Evolutionary conservation across 2,113 vertebrate species (phyloP), one percentile per base, ranked within the genome.

Genomic region (Carlito syrichta): DNA sequence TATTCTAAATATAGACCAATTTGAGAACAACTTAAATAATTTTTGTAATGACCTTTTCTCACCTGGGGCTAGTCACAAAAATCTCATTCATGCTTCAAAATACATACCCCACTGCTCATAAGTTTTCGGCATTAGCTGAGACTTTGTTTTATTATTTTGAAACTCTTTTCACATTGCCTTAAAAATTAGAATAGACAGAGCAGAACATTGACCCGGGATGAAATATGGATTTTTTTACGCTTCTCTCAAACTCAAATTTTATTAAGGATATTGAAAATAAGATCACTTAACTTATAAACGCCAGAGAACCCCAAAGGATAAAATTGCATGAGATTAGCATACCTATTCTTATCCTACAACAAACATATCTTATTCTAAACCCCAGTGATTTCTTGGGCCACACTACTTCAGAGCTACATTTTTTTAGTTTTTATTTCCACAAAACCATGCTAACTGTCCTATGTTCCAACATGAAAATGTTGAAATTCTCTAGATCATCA

Each of bases 181-280:
- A 95, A 94, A 97, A 95, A 96, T 96, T 95, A 96, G 91, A 98
- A 94, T 89, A 98, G 94, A 90, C 84, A 76, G 88, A 97, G 81
- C 89, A 97, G 86, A 97, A 98, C 95, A 95, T 95, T 96, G 95
- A 97, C 76, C 85, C 96, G 74, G 60, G 92, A 96, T 97, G 96
- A 97, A 97, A 96, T 97, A 96, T 88, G 76, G 91, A 97, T 90
- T 95, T 95, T 97, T 96, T 77, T 78, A 96, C 0, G 30, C 76
- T 90, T 96, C 84, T 88, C 71, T 96, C 69, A 38, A 89, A 93
- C 84, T 96, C 68, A 78, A 50, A 90, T 97, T 97, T 94, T 98
- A 94, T 97, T 96, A 96, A 96, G 60, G 16, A 88, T 96, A 94
- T 92, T 97, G 89, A 95, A 97, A 98, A 96, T 97, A 96, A 97